Conservation (phyloP, 2,888 invertebrate species). For the Cordilura impudica region DNA sequence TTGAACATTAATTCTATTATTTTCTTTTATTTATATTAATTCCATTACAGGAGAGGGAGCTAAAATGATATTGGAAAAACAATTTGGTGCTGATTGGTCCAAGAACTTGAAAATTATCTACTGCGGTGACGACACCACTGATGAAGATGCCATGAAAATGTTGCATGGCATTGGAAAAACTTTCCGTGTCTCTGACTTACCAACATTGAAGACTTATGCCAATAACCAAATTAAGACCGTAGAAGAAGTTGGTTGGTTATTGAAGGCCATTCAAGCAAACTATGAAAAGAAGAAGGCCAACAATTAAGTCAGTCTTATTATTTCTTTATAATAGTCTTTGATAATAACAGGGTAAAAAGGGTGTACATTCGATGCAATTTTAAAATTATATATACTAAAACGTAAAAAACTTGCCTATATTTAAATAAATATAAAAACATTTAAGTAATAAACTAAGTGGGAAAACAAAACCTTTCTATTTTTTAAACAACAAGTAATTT, state of each 20-base stretch:
- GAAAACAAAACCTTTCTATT: too few relatives aligned
- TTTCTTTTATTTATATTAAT: neutral
- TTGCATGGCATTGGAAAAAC: slow-evolving; percentile 82
- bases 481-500: too few relatives aligned
- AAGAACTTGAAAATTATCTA: slow-evolving; percentile 88
- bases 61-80: slow-evolving; percentile 86
- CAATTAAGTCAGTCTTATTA: slow-evolving; percentile 13
- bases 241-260: slow-evolving; percentile 85
- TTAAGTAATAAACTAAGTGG: slow-evolving; percentile 45
- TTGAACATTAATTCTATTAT: neutral
- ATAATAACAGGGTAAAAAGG: slow-evolving; percentile 20
- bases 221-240: slow-evolving; percentile 86
- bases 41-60: slow-evolving; percentile 81
- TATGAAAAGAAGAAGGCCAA: slow-evolving; percentile 76
- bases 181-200: slow-evolving; percentile 85
- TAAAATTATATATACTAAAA: neutral
- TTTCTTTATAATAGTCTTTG: slow-evolving; percentile 32
- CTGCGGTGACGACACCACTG: slow-evolving; percentile 92
- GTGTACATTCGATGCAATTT: slow-evolving; percentile 16
- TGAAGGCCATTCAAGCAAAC: slow-evolving; percentile 82
- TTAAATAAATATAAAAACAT: slow-evolving; percentile 36
- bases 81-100: slow-evolving; percentile 88
- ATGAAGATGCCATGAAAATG: slow-evolving; percentile 94
- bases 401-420: slow-evolving; percentile 41
- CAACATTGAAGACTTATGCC: slow-evolving; percentile 85